Conservation (phyloP, 1,140 invertebrate genomes). For the Pseudomyrmex concolor region DNA sequence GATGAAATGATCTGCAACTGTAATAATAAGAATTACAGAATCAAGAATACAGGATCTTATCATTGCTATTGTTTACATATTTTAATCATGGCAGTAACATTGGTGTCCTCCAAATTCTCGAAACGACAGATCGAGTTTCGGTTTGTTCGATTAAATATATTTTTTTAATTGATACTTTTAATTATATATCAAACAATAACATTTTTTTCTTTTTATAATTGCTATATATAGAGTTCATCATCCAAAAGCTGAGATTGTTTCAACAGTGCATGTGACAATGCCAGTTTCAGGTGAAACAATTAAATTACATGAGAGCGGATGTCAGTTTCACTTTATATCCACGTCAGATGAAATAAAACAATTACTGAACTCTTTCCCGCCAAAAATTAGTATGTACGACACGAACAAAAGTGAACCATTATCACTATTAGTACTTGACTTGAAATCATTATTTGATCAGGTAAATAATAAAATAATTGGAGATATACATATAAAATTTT, state of each 20-base stretch:
- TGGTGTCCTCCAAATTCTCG: constrained; percentile 65
- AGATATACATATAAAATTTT: too few species aligned
- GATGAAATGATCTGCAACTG: constrained; percentile 46
- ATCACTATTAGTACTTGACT: constrained; percentile 75
- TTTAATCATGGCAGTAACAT: constrained; percentile 72
- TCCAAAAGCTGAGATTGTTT: constrained; percentile 81
- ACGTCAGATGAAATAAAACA: constrained; percentile 79
- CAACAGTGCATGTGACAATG: constrained; percentile 71
- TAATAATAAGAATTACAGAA: constrained; percentile 53
- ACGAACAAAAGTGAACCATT: constrained; percentile 71
- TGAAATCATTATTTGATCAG: constrained; percentile 76
- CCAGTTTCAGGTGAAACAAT: constrained; percentile 75
- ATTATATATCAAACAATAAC: not conserved
- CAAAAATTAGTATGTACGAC: constrained; percentile 82
- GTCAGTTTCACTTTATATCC: constrained; percentile 84
- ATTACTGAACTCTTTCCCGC: constrained; percentile 80
- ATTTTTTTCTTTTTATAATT: constrained; percentile 33
- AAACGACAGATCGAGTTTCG: constrained; percentile 79
- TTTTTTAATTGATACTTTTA: constrained; percentile 9
- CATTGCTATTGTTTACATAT: constrained; percentile 79
- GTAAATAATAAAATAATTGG: constrained; percentile 60
- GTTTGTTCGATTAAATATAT: constrained; percentile 62
- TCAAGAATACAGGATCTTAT: constrained; percentile 75
- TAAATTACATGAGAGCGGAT: constrained; percentile 80
- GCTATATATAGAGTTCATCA: constrained; percentile 81